Base-by-base conservation (phyloP, 2,113 vertebrate species). In the Triplophysa tibetana region DNA sequence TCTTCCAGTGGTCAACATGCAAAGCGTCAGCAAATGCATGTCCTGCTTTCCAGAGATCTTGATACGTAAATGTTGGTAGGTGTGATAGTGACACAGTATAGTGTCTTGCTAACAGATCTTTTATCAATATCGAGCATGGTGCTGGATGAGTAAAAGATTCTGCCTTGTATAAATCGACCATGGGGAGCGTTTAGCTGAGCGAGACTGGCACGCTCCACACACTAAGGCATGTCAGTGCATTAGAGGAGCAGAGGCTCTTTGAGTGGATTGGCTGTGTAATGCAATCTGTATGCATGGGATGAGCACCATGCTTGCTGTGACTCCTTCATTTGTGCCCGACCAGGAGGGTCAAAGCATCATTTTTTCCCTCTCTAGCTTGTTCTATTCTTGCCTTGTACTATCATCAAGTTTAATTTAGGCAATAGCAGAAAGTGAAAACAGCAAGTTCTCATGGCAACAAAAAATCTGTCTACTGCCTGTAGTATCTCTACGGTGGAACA, bases 241-340 rank as follows among this genome's bases (percentile, higher is more conserved):
- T 82, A 82, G 85, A 68, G 84, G 75, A 82, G 70, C 61, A 85
- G 73, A 76, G 74, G 70, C 78, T 83, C 69, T 81, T 84, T 92
- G 88, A 90, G 89, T 89, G 87, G 86, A 89, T 86, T 88, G 89
- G 80, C 89, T 88, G 83, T 88, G 86, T 87, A 89, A 85, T 80
- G 82, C 87, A 87, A 90, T 89, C 89, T 90, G 90, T 91, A 91
- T 91, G 89, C 90, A 90, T 62, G 87, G 86, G 88, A 89, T 88
- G 86, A 91, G 88, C 85, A 54, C 8, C 29, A 52, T 65, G 80
- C 77, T 52, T 43, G 66, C 68, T 54, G 65, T 75, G 68, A 78
- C 81, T 82, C 75, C 80, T 82, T 86, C 86, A 88, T 84, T 89
- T 85, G 84, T 78, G 87, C 85, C 82, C 80, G 76, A 80, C 81